Percentiles rank a stretch among this genome's conserved stretches.
Evolutionary conservation across 1,140 invertebrate genomes (phyloP).

Genomic region (Penaeus indicus): DNA sequence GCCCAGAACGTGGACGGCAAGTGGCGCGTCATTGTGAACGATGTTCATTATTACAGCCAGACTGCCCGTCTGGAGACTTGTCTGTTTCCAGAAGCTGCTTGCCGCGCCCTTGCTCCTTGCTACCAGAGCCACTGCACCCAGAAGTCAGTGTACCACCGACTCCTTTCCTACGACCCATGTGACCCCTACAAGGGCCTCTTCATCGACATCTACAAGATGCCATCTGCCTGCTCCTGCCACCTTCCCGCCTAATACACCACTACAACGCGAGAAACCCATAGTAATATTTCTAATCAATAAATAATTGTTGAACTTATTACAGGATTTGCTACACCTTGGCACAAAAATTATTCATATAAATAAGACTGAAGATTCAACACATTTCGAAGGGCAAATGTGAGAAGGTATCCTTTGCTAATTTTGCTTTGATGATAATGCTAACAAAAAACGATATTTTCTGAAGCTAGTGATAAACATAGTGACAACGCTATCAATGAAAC

Average conservation of each 20-base stretch:
- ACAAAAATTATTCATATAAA: too few relatives aligned
- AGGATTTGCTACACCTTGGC: too few relatives aligned
- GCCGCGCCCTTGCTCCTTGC: slow-evolving; percentile 68
- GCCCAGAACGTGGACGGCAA: slow-evolving; percentile 43
- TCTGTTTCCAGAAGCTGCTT: slow-evolving; percentile 34
- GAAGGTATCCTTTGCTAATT: too few relatives aligned
- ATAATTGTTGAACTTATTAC: too few relatives aligned
- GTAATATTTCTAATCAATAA: too few relatives aligned
- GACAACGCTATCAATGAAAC: too few relatives aligned
- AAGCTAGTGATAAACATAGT: too few relatives aligned
- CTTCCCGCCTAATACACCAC: slow-evolving; percentile 34
- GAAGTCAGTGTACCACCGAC: slow-evolving; percentile 68
- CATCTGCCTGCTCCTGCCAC: slow-evolving; percentile 67
- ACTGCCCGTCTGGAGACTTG: slow-evolving; percentile 31
- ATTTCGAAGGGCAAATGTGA: too few relatives aligned
- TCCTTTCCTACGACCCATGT: slow-evolving; percentile 59
- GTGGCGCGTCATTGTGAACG: slow-evolving; percentile 26
- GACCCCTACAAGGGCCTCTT: slow-evolving; percentile 67
- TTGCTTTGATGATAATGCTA: too few relatives aligned
- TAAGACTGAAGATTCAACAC: too few relatives aligned
- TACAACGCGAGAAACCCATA: too few relatives aligned
- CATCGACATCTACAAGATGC: slow-evolving; percentile 66
- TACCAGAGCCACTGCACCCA: slow-evolving; percentile 67
- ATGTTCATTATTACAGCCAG: slow-evolving; percentile 8
- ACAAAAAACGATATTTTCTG: too few relatives aligned